Base-by-base conservation (phyloP, 2,113 vertebrate species). In the Lagenorhynchus albirostris region DNA sequence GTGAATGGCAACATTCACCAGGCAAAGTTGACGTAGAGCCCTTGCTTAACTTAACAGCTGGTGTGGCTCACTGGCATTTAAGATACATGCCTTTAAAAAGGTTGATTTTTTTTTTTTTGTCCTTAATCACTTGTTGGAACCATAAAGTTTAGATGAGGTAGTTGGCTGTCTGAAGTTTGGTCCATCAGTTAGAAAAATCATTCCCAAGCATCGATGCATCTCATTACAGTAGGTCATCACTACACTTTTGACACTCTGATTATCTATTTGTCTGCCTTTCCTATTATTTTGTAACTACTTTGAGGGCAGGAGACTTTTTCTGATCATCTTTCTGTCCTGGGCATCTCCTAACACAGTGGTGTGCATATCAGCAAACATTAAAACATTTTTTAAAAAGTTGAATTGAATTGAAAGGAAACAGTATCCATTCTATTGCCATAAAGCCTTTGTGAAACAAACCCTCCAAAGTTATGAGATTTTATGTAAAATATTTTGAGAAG, bases 401-500 rank as follows among this genome's bases (percentile, higher is more conserved):
- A 94, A 31, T 33, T 94, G 38, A 94, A n/a, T 26, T 47, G 65
- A 85, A 88, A 94, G 44, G 65, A 77, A 81, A 70, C 17, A 36
- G 13, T 60, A 25, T 92, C 50, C 23, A 5, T 71, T 86, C 26
- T 89, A 86, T 95, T 8, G 17, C 65, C 26, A 1, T 58, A 67
- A 47, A 92, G 14, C 0, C 68, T 89, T 95, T 91, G 36, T 79
- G 83, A 91, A 82, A 88, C 26, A n/a, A 55, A 87, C 38, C 38
- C 26, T 94, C 80, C 38, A 70, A 62, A 62, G 53, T 90, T 25
- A 12, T 11, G 71, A 63, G 77, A 62, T 63, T 89, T 62, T 79
- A 36, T 68, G n/a, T 73, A 82, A 92, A 94, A 62, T 91, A 23
- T 90, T 94, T 94, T 84, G 71, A 94, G 88, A 84, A 13, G 47